phyloP scores from a whole-genome alignment of 2,113 vertebrate genomes.

The Platycercus adscitus region DNA sequence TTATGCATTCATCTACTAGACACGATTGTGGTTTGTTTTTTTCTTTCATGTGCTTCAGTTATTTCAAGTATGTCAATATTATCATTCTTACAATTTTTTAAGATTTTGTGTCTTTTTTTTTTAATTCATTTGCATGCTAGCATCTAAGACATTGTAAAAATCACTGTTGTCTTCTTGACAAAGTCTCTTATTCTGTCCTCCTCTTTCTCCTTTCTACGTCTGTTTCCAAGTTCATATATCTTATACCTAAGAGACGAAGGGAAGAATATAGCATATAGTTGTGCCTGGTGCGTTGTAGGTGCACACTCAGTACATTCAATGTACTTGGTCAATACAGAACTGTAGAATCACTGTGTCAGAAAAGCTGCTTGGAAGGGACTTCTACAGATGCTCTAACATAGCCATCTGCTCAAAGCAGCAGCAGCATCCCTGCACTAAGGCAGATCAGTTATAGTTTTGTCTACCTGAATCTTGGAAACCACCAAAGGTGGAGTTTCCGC shows the following conservation, averaged over 20 bases:
- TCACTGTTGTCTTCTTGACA: background rate
- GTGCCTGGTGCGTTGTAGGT: background rate
- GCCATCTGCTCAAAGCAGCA: background rate
- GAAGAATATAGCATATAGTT: background rate
- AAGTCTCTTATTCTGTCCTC: background rate
- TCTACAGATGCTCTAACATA: accelerated
- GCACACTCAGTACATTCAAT: background rate
- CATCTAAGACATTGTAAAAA: background rate
- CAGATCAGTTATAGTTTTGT: background rate
- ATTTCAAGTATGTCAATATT: background rate
- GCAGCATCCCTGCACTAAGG: background rate
- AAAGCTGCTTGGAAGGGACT: background rate
- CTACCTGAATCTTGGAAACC: background rate
- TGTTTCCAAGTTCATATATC: background rate
- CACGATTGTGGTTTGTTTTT: background rate
- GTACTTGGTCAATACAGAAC: background rate
- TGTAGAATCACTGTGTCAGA: background rate
- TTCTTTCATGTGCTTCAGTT: background rate
- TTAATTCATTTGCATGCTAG: background rate
- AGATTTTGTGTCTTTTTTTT: background rate
- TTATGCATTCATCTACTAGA: background rate
- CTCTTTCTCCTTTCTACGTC: background rate
- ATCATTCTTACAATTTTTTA: background rate
- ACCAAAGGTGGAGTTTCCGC: background rate
- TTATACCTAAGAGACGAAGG: background rate